Evolutionary conservation across 1,140 invertebrate species (phyloP).

Genomic region (Penaeus chinensis): DNA sequence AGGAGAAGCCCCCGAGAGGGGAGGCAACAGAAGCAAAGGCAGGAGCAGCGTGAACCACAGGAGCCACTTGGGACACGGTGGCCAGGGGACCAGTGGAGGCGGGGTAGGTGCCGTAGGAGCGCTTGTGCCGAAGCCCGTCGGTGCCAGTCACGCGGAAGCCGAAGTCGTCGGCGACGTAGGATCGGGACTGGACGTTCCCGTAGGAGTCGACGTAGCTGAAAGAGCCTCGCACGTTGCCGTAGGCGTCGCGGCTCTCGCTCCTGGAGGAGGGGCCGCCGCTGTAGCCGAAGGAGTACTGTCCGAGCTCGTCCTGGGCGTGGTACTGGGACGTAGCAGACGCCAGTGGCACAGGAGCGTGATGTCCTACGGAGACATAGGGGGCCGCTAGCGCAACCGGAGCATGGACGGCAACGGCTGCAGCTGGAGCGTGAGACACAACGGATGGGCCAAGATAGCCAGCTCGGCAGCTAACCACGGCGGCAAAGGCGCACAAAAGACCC

Average conservation of each 20-base stretch:
- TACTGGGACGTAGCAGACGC: constrained; percentile 68
- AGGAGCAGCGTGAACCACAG: no score
- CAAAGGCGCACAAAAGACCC: background rate
- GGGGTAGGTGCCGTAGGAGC: no score
- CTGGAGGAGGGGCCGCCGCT: constrained; percentile 76
- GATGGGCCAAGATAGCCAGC: background rate
- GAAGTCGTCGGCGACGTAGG: constrained; percentile 64
- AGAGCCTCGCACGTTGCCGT: constrained; percentile 77
- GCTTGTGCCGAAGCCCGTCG: constrained; percentile 71
- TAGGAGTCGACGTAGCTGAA: constrained; percentile 78
- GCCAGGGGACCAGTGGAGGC: no score
- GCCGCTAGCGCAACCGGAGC: background rate
- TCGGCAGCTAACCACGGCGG: background rate
- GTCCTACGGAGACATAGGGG: background rate
- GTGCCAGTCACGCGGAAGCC: constrained; percentile 70
- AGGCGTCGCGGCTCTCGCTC: constrained; percentile 74
- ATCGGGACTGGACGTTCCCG: constrained; percentile 74
- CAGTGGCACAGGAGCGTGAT: constrained; percentile 13
- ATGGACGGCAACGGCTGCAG: background rate
- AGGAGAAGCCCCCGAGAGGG: no score
- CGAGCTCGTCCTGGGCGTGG: constrained; percentile 76
- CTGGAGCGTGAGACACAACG: background rate
- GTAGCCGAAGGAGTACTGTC: constrained; percentile 77
- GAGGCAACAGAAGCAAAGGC: no score
- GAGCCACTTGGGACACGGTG: no score